Percentiles rank a stretch among this genome's conserved stretches.
Conservation (phyloP, 2,888 invertebrate species). For the Acleris emargana region DNA sequence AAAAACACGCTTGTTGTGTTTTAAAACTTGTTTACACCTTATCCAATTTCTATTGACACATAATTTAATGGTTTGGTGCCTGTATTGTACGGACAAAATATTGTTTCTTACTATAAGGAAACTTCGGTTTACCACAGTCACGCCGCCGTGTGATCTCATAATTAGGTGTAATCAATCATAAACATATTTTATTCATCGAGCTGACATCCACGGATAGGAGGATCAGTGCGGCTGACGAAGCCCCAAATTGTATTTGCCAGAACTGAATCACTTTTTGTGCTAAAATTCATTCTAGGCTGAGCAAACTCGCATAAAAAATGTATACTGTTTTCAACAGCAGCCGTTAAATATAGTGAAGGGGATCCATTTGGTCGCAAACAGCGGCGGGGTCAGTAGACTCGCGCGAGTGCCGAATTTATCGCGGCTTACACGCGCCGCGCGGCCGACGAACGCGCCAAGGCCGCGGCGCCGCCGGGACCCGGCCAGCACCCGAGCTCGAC, state of each 20-base stretch:
- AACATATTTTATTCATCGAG: too few species aligned
- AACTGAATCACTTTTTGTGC: conserved; percentile 21
- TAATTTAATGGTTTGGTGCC: too few species aligned
- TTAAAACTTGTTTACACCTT: too few species aligned
- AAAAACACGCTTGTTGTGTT: too few species aligned
- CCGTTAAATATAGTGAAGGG: conserved; percentile 80
- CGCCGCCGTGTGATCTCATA: too few species aligned
- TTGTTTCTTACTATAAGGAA: too few species aligned
- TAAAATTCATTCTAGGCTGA: conserved; percentile 26
- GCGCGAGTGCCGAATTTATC: conserved; percentile 80
- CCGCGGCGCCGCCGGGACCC: conserved; percentile 52
- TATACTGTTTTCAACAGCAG: conserved; percentile 37
- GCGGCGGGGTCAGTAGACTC: conserved; percentile 80
- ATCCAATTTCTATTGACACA: too few species aligned
- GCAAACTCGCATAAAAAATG: conserved; percentile 33
- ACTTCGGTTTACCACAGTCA: too few species aligned
- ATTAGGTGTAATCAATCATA: too few species aligned
- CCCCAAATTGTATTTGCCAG: conserved; percentile 3
- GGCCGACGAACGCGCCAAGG: conserved; percentile 80
- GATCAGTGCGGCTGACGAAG: too few species aligned
- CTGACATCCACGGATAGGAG: too few species aligned
- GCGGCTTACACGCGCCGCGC: conserved; percentile 73
- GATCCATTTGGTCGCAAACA: conserved; percentile 78
- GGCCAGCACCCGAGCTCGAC: conserved; percentile 42
- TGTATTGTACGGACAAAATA: too few species aligned